These are phyloP conservation scores for Melieria omissa DNA, from an alignment of 2,888 invertebrate species.

Conservation along the genomic window DNA sequence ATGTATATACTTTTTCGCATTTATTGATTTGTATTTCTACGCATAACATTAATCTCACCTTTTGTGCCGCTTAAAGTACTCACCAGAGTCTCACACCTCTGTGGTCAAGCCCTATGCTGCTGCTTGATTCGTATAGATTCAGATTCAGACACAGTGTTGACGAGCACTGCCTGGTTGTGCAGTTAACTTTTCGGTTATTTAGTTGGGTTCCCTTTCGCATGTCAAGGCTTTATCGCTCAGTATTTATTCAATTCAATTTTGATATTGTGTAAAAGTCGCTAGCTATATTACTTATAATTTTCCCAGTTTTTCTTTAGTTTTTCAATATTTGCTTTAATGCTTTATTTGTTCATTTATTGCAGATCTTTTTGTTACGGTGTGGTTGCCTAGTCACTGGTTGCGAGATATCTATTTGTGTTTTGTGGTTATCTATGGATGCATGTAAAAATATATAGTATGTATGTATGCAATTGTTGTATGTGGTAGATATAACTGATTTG, in stretches of 20 bases:
- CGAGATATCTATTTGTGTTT: neutral
- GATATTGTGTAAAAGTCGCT: slow-evolving; percentile 18
- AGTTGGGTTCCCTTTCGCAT: neutral
- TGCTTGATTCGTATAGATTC: neutral
- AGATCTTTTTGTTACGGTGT: neutral
- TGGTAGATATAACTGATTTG: neutral
- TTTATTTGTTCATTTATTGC: neutral
- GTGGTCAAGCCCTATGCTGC: neutral
- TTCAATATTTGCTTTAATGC: too few species aligned
- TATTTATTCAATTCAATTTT: slow-evolving; percentile 16
- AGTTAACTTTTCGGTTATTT: too few species aligned
- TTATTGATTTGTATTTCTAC: slow-evolving; percentile 25
- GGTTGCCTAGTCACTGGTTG: neutral
- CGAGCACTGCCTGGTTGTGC: too few species aligned
- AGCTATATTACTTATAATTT: slow-evolving; percentile 11
- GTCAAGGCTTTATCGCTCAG: neutral
- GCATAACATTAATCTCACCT: neutral
- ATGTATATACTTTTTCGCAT: slow-evolving; percentile 42
- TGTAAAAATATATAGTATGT: neutral
- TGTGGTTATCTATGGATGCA: neutral
- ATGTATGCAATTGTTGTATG: neutral
- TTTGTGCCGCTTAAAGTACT: slow-evolving; percentile 48
- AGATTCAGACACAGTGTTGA: too few species aligned
- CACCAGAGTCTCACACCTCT: slow-evolving; percentile 29
- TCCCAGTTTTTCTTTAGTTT: neutral